Evolutionary conservation across 2,888 invertebrate genomes (phyloP).

Genomic region (Griposia aprilina): DNA sequence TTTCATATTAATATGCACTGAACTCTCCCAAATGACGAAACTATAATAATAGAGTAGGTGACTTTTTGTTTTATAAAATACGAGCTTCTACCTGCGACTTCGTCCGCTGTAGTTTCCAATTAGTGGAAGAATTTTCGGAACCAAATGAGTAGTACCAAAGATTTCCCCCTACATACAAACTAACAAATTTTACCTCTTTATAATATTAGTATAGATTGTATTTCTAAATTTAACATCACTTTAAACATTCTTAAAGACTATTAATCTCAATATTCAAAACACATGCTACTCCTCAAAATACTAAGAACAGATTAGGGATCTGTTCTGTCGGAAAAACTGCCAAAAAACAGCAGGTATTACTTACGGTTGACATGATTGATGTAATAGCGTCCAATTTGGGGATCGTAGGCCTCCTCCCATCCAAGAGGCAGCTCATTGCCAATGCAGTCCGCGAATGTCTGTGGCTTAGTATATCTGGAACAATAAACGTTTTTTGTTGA

Average conservation of each 20-base stretch:
- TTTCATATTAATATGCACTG: constrained; percentile 53
- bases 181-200: neutral
- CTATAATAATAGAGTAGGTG: constrained; percentile 21
- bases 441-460: constrained; percentile 99
- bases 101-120: neutral
- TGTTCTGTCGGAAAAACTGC: constrained; percentile 42
- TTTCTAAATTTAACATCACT: constrained; percentile 14
- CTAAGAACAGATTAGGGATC: constrained; percentile 38
- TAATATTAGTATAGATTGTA: neutral
- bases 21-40: constrained; percentile 50
- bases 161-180: neutral
- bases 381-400: constrained; percentile 98
- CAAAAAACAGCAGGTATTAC: constrained; percentile 82
- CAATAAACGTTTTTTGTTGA: constrained; percentile 74
- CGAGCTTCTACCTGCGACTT: neutral
- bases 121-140: neutral
- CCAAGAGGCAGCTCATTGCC: constrained; percentile 99
- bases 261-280: constrained; percentile 51
- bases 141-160: neutral
- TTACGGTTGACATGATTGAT: constrained; percentile 99
- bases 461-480: constrained; percentile 98
- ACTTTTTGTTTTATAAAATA: constrained; percentile 10
- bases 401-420: constrained; percentile 99
- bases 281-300: constrained; percentile 39
- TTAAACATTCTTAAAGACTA: constrained; percentile 18